These are phyloP conservation scores for Daboia siamensis DNA, from an alignment of 2,113 vertebrate genomes.

Conservation along the genomic window DNA sequence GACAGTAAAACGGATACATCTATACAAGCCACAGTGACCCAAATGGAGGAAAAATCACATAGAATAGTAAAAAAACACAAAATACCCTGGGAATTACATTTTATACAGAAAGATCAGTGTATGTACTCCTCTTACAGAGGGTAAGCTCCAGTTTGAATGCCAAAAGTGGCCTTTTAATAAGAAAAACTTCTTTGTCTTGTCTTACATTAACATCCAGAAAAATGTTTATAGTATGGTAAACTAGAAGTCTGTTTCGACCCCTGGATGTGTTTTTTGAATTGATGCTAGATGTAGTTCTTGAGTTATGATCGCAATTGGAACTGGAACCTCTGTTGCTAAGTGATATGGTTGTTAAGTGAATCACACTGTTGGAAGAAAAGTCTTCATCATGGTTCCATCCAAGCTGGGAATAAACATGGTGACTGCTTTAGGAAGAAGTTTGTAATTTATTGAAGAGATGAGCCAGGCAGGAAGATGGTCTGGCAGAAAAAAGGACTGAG, in stretches of 20 bases:
- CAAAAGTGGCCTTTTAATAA: not conserved
- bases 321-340: not conserved
- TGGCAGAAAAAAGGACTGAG: too few relatives aligned
- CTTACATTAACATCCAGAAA: not conserved
- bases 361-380: not conserved
- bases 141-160: not conserved
- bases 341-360: not conserved
- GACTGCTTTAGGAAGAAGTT: too few relatives aligned
- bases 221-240: not conserved
- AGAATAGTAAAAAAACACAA: not conserved
- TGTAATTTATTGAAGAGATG: too few relatives aligned
- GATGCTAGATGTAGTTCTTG: too few relatives aligned
- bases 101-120: not conserved
- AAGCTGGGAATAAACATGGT: too few relatives aligned
- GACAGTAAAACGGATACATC: not conserved
- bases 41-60: not conserved
- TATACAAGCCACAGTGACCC: not conserved
- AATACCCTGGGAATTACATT: not conserved
- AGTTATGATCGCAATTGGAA: not conserved
- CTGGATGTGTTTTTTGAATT: not conserved
- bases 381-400: too few relatives aligned
- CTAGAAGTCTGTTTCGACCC: not conserved
- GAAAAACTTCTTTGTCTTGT: not conserved
- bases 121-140: not conserved
- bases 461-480: too few relatives aligned